A percentile compares a stretch with the other conserved stretches of the same genome.
Conservation (phyloP, 2,797 vertebrate genomes). For the Brachyrhaphis roseni region DNA sequence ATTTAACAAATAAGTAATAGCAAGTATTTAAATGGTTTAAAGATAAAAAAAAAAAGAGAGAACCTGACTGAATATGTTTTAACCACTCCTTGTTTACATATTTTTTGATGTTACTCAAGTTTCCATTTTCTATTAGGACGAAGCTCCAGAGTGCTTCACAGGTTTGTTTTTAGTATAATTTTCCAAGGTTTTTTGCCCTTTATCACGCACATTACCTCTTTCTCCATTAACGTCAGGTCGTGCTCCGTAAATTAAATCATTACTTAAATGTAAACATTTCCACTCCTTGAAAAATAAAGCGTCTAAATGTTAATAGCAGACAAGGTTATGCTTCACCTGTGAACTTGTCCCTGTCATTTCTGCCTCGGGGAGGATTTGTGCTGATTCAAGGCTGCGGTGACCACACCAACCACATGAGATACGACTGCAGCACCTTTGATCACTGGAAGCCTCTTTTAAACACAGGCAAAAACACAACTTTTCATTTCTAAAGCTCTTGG, state of each 20-base stretch:
- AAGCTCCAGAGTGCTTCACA: not conserved
- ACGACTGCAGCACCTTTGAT: slow-evolving; percentile 33
- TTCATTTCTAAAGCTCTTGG: slow-evolving; percentile 11
- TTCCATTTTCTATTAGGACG: not conserved
- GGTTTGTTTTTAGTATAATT: not conserved
- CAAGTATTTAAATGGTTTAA: not conserved
- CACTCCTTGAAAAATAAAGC: not conserved
- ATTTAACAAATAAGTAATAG: not conserved
- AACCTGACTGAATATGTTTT: not conserved
- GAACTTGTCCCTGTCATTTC: not conserved
- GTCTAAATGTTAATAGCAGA: not conserved
- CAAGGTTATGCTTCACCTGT: not conserved
- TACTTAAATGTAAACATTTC: not conserved
- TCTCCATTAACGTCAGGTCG: not conserved
- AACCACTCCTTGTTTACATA: not conserved
- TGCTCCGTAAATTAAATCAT: not conserved
- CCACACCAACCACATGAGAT: slow-evolving; percentile 26
- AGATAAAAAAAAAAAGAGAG: not conserved
- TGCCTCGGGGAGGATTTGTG: not conserved
- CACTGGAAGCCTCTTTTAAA: slow-evolving; percentile 17
- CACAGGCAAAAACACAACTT: slow-evolving; percentile 5
- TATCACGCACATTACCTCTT: not conserved
- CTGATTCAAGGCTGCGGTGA: slow-evolving; percentile 7
- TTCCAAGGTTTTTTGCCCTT: not conserved
- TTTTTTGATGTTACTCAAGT: not conserved